phyloP scores from a whole-genome alignment of 1,140 invertebrate species.

The Zaprionus lachaisei region DNA sequence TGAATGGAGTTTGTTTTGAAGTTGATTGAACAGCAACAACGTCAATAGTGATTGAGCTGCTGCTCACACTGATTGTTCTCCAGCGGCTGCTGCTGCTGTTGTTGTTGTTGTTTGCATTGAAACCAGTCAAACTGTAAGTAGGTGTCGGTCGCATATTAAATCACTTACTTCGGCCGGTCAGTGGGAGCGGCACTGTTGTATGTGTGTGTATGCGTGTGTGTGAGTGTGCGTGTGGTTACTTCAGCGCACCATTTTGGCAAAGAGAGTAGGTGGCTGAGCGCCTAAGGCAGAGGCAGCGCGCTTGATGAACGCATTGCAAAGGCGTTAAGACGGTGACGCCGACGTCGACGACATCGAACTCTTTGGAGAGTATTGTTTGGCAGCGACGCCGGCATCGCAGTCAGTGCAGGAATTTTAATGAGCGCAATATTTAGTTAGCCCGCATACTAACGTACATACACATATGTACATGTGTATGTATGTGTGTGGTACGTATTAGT shows the following conservation, averaged over 20 bases:
- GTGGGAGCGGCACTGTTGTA: constrained; percentile 54
- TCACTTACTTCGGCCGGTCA: constrained; percentile 31
- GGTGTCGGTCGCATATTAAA: constrained; percentile 81
- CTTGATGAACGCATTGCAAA: constrained; percentile 64
- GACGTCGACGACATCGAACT: constrained; percentile 22
- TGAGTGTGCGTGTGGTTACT: constrained; percentile 60
- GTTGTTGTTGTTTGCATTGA: constrained; percentile 55
- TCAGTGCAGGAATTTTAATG: constrained; percentile 75
- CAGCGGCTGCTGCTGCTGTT: neutral
- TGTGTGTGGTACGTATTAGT: constrained; percentile 8
- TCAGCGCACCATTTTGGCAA: constrained; percentile 81
- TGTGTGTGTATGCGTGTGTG: neutral
- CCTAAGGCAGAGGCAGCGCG: constrained; percentile 13
- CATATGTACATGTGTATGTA: constrained; percentile 13
- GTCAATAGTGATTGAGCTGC: constrained; percentile 13
- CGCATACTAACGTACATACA: constrained; percentile 29
- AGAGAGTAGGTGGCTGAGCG: constrained; percentile 74
- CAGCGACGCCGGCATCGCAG: constrained; percentile 32
- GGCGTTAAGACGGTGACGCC: constrained; percentile 38
- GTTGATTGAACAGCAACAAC: constrained; percentile 54
- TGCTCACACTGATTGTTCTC: constrained; percentile 45
- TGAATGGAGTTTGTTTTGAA: constrained; percentile 62
- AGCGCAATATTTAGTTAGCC: constrained; percentile 64
- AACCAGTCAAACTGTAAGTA: constrained; percentile 79
- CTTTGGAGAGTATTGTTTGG: constrained; percentile 44